Percentiles rank a stretch among this genome's conserved stretches.
Conservation (phyloP, 1,140 invertebrate genomes). For the Drosophila kohkoa region DNA sequence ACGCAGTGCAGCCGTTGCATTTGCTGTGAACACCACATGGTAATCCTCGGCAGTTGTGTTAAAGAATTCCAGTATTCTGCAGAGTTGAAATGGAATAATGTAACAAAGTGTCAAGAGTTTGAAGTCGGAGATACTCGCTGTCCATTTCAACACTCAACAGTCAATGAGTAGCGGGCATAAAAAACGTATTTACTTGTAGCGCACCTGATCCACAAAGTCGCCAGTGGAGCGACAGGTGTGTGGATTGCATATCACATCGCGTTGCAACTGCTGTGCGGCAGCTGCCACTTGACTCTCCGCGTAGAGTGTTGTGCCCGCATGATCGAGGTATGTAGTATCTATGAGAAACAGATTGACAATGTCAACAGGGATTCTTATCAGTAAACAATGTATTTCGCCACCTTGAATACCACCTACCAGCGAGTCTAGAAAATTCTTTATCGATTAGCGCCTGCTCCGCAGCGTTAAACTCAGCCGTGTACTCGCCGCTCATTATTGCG, state of each 20-base stretch:
- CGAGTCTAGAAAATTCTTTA: slow-evolving; percentile 85
- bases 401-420: slow-evolving; percentile 79
- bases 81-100: slow-evolving; percentile 42
- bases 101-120: too few relatives aligned
- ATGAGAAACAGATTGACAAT: slow-evolving; percentile 22
- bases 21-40: slow-evolving; percentile 95
- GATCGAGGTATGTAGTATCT: slow-evolving; percentile 94
- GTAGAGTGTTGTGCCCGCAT: slow-evolving; percentile 95
- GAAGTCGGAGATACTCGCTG: not conserved
- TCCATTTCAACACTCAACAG: not conserved
- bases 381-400: slow-evolving; percentile 53
- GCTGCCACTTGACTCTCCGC: slow-evolving; percentile 90
- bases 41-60: slow-evolving; percentile 93
- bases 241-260: slow-evolving; percentile 94
- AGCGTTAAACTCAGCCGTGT: slow-evolving; percentile 72
- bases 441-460: slow-evolving; percentile 85
- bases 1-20: slow-evolving; percentile 94
- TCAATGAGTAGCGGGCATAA: too few relatives aligned
- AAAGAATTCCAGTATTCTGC: slow-evolving; percentile 93
- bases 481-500: slow-evolving; percentile 43
- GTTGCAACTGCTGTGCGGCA: slow-evolving; percentile 88
- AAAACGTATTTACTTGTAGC: slow-evolving; percentile 88
- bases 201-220: slow-evolving; percentile 92
- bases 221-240: slow-evolving; percentile 92
- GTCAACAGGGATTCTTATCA: slow-evolving; percentile 41